Percentiles rank a stretch among this genome's conserved stretches.
Conservation (phyloP, 2,797 vertebrate species). For the Characodon lateralis region DNA sequence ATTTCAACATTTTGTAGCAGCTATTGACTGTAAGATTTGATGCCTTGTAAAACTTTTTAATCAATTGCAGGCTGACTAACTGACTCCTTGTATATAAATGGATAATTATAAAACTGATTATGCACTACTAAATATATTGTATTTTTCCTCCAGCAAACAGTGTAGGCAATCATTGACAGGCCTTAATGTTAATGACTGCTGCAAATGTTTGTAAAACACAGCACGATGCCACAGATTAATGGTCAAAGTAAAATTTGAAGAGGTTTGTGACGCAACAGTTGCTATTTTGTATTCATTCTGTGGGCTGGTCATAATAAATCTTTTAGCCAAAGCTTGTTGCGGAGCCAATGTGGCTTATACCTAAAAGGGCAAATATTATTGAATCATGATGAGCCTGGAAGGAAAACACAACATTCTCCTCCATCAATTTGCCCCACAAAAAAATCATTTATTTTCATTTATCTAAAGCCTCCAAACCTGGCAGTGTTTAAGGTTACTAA, state of each 20-base stretch:
- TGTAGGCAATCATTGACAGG: neutral
- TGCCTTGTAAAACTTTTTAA: neutral
- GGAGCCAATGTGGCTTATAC: neutral
- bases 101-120: neutral
- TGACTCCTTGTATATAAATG: neutral
- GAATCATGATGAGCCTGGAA: slow-evolving; percentile 22
- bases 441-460: too few species aligned
- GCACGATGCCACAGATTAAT: neutral
- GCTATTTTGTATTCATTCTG: slow-evolving; percentile 7
- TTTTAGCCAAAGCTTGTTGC: slow-evolving; percentile 7
- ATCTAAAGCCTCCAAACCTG: slow-evolving; percentile 17
- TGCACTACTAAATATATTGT: neutral
- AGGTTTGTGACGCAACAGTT: neutral
- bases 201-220: neutral
- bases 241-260: neutral
- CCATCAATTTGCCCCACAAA: slow-evolving; percentile 26
- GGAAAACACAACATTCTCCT: slow-evolving; percentile 19
- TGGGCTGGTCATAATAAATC: slow-evolving; percentile 27
- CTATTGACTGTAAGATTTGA: neutral
- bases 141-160: neutral
- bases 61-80: neutral
- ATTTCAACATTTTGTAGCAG: neutral
- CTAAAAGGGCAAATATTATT: slow-evolving; percentile 11
- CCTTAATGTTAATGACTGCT: neutral
- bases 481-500: slow-evolving; percentile 32